Base-by-base conservation (phyloP, 2,797 vertebrate species). In the Gorsachius magnificus region DNA sequence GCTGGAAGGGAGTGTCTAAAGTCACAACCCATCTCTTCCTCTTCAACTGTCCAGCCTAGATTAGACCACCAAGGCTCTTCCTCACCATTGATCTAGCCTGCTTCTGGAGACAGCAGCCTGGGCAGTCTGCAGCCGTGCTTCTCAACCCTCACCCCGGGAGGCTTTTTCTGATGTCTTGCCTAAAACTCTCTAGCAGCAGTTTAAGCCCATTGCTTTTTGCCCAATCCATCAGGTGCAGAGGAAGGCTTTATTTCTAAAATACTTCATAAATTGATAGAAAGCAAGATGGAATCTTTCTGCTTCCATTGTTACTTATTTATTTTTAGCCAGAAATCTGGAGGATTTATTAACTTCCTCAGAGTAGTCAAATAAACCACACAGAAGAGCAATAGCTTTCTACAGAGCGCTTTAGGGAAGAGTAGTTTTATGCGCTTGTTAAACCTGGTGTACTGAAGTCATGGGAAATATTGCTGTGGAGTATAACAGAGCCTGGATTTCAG, bases 241-340 rank as follows among this genome's bases (percentile, higher is more conserved):
- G 87, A 96, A 95, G 65, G 68, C 41, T 97, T 94, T 93, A 58
- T 93, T 94, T 92, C 87, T 60, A n/a, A 77, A 97, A 91, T 96
- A 96, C 79, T 93, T 95, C 95, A 95, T 96, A 96, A 96, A 96
- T 95, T 35, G 5, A 69, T 61, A 69, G 92, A 90, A 96, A 60
- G 75, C 16, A 96, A 86, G 76, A 88, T 78, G 94, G 57, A 87
- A 72, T 45, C 71, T 93, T 96, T 94, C 92, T 95, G 76, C 57
- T 86, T 90, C 94, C 91, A 72, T 96, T 94, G 89, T 94, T 91
- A 91, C 78, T 71, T 94, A 83, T 69, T 96, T 95, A 75, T 82
- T 91, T 94, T 83, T 94, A 94, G 93, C 41, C 83, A 94, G 95
- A 95, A 96, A 83, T 93, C 69, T 29, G n/a, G 84, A 88, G 89